Evolutionary conservation across 2,888 invertebrate genomes (phyloP).

Genomic region (Drymonia ruficornis): DNA sequence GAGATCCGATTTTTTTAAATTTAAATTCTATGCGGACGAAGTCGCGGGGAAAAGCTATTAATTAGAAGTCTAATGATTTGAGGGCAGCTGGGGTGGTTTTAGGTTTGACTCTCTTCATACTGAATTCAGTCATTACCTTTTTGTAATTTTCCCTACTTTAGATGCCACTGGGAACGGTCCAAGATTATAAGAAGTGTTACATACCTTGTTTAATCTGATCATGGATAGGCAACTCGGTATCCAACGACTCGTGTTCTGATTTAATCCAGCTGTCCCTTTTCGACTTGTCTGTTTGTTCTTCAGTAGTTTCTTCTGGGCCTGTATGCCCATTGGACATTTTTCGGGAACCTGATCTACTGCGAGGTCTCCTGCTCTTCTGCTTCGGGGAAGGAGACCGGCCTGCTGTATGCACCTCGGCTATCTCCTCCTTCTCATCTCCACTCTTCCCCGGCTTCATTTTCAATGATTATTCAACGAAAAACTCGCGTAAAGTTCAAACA

Average conservation of each 20-base stretch:
- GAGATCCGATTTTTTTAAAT: too few relatives aligned
- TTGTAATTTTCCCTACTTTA: too few relatives aligned
- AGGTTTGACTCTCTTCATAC: too few relatives aligned
- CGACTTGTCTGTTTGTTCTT: slow-evolving; percentile 60
- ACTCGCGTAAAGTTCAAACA: slow-evolving; percentile 36
- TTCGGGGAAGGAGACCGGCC: slow-evolving; percentile 76
- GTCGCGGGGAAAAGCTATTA: too few relatives aligned
- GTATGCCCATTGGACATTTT: slow-evolving; percentile 74
- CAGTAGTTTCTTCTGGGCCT: slow-evolving; percentile 38
- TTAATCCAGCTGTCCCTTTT: slow-evolving; percentile 79
- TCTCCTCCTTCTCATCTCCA: slow-evolving; percentile 68
- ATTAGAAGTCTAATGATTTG: too few relatives aligned
- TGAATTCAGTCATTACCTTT: too few relatives aligned
- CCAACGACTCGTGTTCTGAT: slow-evolving; percentile 82
- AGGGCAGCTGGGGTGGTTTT: too few relatives aligned
- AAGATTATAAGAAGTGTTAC: too few relatives aligned
- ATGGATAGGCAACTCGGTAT: slow-evolving; percentile 85
- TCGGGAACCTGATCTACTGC: slow-evolving; percentile 67
- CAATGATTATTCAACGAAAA: slow-evolving; percentile 21
- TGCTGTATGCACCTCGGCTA: slow-evolving; percentile 73
- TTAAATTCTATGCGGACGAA: too few relatives aligned
- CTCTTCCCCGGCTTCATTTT: slow-evolving; percentile 76
- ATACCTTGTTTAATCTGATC: slow-evolving; percentile 77
- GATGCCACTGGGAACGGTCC: too few relatives aligned
- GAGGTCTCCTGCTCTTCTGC: slow-evolving; percentile 58